A percentile compares a stretch with the other conserved stretches of the same genome.
These are phyloP conservation scores for Galbula dea DNA, from an alignment of 2,113 vertebrate genomes.

Conservation along the genomic window DNA sequence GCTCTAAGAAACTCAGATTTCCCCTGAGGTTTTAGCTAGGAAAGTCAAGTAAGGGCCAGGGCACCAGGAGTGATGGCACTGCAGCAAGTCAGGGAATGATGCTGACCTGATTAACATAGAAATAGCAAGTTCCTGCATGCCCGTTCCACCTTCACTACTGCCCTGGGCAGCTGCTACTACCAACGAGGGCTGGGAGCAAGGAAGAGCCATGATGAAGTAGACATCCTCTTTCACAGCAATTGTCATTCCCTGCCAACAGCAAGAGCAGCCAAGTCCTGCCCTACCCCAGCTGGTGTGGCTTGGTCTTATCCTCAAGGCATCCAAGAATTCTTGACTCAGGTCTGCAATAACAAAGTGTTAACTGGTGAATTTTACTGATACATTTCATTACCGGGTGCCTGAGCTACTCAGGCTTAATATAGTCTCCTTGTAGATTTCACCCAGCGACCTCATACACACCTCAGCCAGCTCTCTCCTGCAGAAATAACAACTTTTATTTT, in stretches of 20 bases:
- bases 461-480: not conserved
- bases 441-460: not conserved
- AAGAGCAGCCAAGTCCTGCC: not conserved
- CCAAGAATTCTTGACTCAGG: not conserved
- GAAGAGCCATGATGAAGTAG: not conserved
- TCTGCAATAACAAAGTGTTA: not conserved
- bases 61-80: not conserved
- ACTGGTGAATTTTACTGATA: not conserved
- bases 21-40: no score
- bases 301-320: not conserved
- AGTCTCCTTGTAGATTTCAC: not conserved
- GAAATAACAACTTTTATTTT: not conserved
- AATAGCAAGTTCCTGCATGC: not conserved
- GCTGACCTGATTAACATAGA: not conserved
- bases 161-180: not conserved
- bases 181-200: not conserved
- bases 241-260: not conserved
- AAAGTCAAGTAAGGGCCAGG: no score
- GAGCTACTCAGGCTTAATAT: not conserved
- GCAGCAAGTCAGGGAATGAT: not conserved
- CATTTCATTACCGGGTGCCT: not conserved
- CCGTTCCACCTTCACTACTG: not conserved
- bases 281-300: not conserved
- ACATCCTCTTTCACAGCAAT: not conserved
- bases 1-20: rapidly evolving